Base-by-base conservation (phyloP, 2,888 invertebrate species). In the Lithophane leautieri region DNA sequence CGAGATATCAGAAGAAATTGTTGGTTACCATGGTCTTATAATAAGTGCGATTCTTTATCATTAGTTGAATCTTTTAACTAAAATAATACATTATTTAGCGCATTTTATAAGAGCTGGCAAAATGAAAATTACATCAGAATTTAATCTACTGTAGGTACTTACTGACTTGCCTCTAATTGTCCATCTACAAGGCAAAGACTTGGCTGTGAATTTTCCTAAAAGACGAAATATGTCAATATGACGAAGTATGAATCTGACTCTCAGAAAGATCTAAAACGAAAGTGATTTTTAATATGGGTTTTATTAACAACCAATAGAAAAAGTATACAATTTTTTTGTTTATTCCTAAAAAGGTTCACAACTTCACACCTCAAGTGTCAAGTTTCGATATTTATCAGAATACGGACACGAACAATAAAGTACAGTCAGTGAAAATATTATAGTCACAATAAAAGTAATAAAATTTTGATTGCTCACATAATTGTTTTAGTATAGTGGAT, bases 391-490 rank as follows among this genome's bases (percentile, higher is more conserved):
- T 47, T 65, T 56, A 65, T 69, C 81, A n/a, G 82, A 88, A 88
- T 88, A 87, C 58, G 84, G 79, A 61, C 79, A 60, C 65, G 42
- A 34, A 74, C 73, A 67, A 68, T 78, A 73, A 79, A 73, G 83
- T 86, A 88, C 83, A 75, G 81, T 86, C 82, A 60, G 86, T 78
- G 62, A 79, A 82, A 87, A 84, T 76, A 84, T 79, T 76, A 81
- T 69, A 44, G 77, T 73, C 62, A 75, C 79, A 73, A 86, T 86
- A 79, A 84, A 77, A 76, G 71, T 78, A 79, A 82, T 86, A 86
- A 88, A 85, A 79, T 73, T 73, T 86, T 84, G 78, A 87, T 88
- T 88, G 80, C 86, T 52, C 70, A 63, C 76, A 79, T 88, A 86
- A 88, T 88, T 88, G 85, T 81, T 86, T 87, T 81, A 81, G 69